Evolutionary conservation across 2,888 invertebrate species (phyloP).

Genomic region (Caprella mutica): DNA sequence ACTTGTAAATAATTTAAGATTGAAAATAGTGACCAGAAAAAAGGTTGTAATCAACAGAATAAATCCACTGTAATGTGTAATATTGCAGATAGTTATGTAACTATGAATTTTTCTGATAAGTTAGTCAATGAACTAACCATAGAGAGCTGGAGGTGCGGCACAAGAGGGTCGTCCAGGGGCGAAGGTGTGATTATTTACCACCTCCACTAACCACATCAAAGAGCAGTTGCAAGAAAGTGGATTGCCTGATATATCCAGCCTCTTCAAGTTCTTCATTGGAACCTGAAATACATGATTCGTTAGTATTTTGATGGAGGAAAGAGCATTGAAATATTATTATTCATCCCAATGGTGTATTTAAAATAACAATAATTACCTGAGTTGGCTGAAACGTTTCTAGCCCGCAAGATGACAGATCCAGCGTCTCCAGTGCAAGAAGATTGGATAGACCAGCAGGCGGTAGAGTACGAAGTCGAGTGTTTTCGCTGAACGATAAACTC

Average conservation of each 20-base stretch:
- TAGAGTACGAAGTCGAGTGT: constrained; percentile 21
- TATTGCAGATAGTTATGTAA: too few species aligned
- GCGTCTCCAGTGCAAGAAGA: constrained; percentile 18
- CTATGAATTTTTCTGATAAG: too few species aligned
- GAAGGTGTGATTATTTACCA: constrained; percentile 39
- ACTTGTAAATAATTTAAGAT: not conserved
- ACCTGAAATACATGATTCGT: constrained; percentile 15
- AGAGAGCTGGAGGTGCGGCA: constrained; percentile 28
- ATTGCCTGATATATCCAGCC: constrained; percentile 57
- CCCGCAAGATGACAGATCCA: constrained; percentile 32
- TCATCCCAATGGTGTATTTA: too few species aligned
- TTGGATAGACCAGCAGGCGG: constrained; percentile 20
- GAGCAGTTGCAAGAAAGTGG: constrained; percentile 78
- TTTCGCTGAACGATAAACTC: constrained; percentile 21
- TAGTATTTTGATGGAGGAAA: too few species aligned
- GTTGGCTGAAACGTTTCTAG: constrained; percentile 24
- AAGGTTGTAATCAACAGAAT: too few species aligned
- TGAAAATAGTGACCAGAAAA: not conserved
- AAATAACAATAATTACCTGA: too few species aligned
- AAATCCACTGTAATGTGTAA: too few species aligned
- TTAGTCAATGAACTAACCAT: too few species aligned
- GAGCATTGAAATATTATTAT: too few species aligned
- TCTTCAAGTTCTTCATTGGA: constrained; percentile 57
- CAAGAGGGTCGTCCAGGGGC: constrained; percentile 23
- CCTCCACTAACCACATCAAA: constrained; percentile 71